Evolutionary conservation across 2,888 invertebrate species (phyloP).

Genomic region (Atrina japonica): DNA sequence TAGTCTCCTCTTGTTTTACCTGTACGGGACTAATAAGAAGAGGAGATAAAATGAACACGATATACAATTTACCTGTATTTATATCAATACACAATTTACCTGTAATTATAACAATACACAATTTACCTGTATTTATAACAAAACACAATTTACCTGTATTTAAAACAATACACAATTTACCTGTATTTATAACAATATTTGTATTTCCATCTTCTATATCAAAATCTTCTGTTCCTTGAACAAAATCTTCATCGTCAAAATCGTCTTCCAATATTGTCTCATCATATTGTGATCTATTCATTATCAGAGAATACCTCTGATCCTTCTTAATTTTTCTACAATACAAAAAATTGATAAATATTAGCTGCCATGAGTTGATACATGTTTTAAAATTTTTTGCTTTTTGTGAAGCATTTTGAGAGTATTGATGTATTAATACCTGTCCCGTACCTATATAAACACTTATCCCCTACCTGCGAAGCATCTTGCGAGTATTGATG

Average conservation of each 20-base stretch:
- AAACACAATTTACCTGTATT: background rate
- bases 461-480: no score
- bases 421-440: no score
- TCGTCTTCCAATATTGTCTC: slow-evolving; percentile 35
- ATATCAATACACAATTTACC: no score
- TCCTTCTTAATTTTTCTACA: slow-evolving; percentile 26
- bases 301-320: slow-evolving; percentile 36
- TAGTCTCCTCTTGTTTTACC: no score
- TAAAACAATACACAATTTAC: background rate
- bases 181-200: slow-evolving; percentile 38
- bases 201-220: slow-evolving; percentile 24
- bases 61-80: no score
- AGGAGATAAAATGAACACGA: no score
- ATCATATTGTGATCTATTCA: slow-evolving; percentile 29
- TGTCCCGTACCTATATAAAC: no score
- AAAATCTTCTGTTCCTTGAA: slow-evolving; percentile 34
- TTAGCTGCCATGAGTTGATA: background rate
- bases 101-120: background rate
- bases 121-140: no score
- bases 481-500: no score
- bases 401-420: no score
- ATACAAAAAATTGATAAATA: background rate
- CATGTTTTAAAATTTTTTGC: no score
- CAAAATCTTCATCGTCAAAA: slow-evolving; percentile 39
- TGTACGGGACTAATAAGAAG: no score